A percentile compares a stretch with the other conserved stretches of the same genome.
Evolutionary conservation across 1,140 invertebrate genomes (phyloP).

Genomic region (Oncopeltus fasciatus): DNA sequence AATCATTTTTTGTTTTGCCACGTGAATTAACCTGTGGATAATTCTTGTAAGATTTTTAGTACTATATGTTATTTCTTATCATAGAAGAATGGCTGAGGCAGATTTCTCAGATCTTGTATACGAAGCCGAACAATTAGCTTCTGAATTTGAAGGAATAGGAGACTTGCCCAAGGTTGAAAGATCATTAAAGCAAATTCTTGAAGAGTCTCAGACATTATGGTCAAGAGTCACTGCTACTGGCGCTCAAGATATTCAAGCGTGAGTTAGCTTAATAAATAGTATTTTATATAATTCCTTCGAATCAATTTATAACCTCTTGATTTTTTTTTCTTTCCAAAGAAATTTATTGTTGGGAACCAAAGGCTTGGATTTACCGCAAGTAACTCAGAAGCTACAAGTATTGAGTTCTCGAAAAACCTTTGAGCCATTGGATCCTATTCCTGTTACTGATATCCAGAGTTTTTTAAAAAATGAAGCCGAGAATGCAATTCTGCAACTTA

Average conservation of each 20-base stretch:
- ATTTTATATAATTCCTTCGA: no score
- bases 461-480: constrained; percentile 86
- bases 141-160: constrained; percentile 68
- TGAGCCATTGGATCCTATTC: constrained; percentile 75
- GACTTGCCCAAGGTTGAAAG: constrained; percentile 76
- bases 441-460: constrained; percentile 75
- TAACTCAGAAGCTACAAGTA: constrained; percentile 77
- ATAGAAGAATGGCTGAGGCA: constrained; percentile 32
- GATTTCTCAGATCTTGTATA: constrained; percentile 76
- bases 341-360: constrained; percentile 82
- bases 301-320: no score
- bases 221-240: constrained; percentile 59
- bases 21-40: no score
- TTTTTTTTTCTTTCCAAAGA: no score
- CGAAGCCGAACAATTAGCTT: constrained; percentile 77
- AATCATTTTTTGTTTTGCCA: no score
- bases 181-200: constrained; percentile 77
- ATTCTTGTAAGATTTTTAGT: no score
- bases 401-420: constrained; percentile 71
- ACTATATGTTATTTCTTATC: no score
- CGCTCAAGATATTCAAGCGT: constrained; percentile 85
- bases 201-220: constrained; percentile 81
- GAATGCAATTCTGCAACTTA: constrained; percentile 80
- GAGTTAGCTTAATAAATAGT: constrained; percentile 37
- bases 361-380: constrained; percentile 83